Evolutionary conservation across 1,140 invertebrate species (phyloP), one percentile per base, ranked within the genome.

Genomic region (Drosophila tsacasi): DNA sequence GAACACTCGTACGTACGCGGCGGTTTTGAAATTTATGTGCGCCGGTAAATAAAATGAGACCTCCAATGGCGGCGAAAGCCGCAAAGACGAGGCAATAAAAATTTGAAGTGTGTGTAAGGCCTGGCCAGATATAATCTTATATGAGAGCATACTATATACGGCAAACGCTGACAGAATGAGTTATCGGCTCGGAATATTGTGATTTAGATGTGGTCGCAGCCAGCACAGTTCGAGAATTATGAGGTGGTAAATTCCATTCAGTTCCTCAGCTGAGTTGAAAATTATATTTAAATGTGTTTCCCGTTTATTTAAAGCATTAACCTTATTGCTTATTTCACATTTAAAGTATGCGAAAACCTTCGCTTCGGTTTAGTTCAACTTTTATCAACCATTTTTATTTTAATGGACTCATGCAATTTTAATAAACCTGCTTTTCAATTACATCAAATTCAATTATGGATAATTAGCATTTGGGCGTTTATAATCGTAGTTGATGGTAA

Each of bases 51-150:
- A 87, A 75, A 87, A 78, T 81, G 73, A 68, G 81, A 35, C 74
- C 80, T 79, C 71, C 60, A 39, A 67, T 63, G 80, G 67, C 55
- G 67, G 57, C 67, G 80, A 83, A 86, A 89, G 84, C 83, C 83
- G 58, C 84, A 89, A 77, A 86, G 66, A 71, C 76, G 83, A 69
- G 71, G 80, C 83, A 89, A 86, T 86, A 87, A 86, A 86, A 86
- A 79, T 66, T 46, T 64, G 62, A 83, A 78, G 49, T 69, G 76
- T 87, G 80, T 79, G 83, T 80, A 83, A 87, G 76, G 67, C 66
- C 58, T 64, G 81, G 55, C 63, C 64, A 74, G 69, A 72, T 73
- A 69, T 52, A 72, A 73, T 61, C 69, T 23, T 27, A 59, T 73
- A 42, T 37, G 46, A 13, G 30, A 17, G 3, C 32, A 52, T 15